Evolutionary conservation across 2,888 invertebrate species (phyloP), one percentile per base, ranked within the genome.

Genomic region (Cheilosia grossa): DNA sequence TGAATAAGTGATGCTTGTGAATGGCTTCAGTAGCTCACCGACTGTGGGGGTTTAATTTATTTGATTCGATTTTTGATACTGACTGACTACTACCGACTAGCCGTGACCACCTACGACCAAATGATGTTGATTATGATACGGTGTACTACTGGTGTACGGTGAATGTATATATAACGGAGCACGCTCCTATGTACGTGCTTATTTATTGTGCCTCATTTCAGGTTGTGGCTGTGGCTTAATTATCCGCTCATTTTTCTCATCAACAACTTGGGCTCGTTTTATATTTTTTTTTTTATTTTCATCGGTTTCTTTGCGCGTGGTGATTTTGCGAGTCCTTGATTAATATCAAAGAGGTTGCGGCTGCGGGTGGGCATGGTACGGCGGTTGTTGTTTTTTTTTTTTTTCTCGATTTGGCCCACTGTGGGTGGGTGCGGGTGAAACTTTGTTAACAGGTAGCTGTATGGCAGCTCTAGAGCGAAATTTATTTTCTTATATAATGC

Each of bases 371-470:
- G 10, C 9, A 30, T 5, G 40, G 21, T 64, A 56, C 10, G 19
- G 21, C 33, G n/a, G 19, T n/a, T 13, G 27, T 17, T 15, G n/a
- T 74, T 24, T 33, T 27, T 24, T 5, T 56, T 5, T 19, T 37
- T 24, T 15, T 47, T 5, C 9, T 19, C 33, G 9, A 30, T 9
- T 30, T 30, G 30, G 13, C 51, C 63, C 47, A 47, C 49, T 30
- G 54, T 30, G 30, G 40, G 59, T 21, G 66, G 61, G 69, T 63
- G 33, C 33, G 70, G 40, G 37, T 9, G 37, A 66, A 70, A 56
- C 61, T 69, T 59, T 74, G 70, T 70, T 80, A 83, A 83, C 80
- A 83, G 83, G 83, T 83, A 80, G 63, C 61, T 53, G 21, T 58
- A 33, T 40, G 54, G 81, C 72, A 82, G 77, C 66, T 73, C 47